Base-by-base conservation (phyloP, 2,113 vertebrate genomes). In the Osmerus eperlanus region DNA sequence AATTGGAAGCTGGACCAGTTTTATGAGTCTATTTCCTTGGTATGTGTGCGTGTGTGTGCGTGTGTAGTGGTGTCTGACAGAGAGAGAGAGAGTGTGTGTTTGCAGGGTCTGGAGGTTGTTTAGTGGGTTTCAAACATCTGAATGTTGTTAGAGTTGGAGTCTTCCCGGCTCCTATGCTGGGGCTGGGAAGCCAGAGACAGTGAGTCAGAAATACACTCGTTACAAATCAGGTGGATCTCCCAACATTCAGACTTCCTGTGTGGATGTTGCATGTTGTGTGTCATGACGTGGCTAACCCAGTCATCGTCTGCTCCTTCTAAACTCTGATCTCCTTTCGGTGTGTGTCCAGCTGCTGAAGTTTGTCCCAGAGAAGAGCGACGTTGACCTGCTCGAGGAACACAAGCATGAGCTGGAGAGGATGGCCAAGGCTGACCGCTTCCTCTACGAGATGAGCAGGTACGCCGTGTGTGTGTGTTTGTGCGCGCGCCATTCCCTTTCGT, bases 371-470 rank as follows among this genome's bases (percentile, higher is more conserved):
- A 99, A 99, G 84, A 92, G 94, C 2, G 97, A 99, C 29, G 90
- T 99, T 78, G 97, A 99, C 83, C 93, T 99, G 0, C 88, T 99
- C 82, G 96, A 98, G 71, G 97, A 99, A 68, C 97, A 99, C 65
- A 99, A 97, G 73, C 97, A 99, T 0, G 97, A 98, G 76, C 87
- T 98, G 64, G 96, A 98, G 78, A 94, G 97, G 29, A 99, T 99
- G 98, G 98, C 98, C 70, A 98, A 96, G 87, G 94, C 98, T 0
- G 98, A 99, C 78, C 89, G 97, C 36, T 99, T 99, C 89, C 93
- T 99, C 81, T 99, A 97, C 0, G 98, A 99, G 88, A 99, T 99
- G 98, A 99, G 98, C 95, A 95, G 97, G 98, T 99, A 65, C n/a
- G 13, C 32, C 19, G 32, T 62, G 23, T 15, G 23, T 28, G 3